Evolutionary conservation across 2,888 invertebrate genomes (phyloP).

Genomic region (Plagodis dolabraria): DNA sequence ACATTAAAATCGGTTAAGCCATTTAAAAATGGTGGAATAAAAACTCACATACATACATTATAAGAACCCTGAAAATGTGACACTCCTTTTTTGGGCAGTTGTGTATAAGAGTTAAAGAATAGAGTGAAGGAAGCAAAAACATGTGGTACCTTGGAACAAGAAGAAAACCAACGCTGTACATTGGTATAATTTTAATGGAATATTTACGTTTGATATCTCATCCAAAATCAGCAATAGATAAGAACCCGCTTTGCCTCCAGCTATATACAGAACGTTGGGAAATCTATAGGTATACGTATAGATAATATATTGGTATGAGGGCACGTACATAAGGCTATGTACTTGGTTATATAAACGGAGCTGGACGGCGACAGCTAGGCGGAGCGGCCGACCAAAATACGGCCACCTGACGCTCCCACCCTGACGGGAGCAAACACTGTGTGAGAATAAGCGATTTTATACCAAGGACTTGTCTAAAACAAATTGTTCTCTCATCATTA

Average conservation of each 20-base stretch:
- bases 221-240: conserved; percentile 20
- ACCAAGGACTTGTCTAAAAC: too few relatives aligned
- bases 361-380: conserved; percentile 65
- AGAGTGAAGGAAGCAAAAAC: too few relatives aligned
- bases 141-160: too few relatives aligned
- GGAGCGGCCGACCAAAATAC: conserved; percentile 79
- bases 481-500: too few relatives aligned
- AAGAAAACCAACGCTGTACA: too few relatives aligned
- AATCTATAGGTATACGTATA: conserved; percentile 30
- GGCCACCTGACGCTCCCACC: conserved; percentile 80
- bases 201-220: conserved; percentile 1
- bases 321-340: conserved; percentile 57
- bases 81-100: too few relatives aligned
- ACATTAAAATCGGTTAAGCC: too few relatives aligned
- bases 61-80: too few relatives aligned
- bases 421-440: conserved; percentile 37
- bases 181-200: neutral
- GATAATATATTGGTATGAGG: conserved; percentile 31
- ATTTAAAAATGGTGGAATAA: too few relatives aligned
- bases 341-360: conserved; percentile 73
- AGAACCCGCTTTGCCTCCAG: conserved; percentile 15
- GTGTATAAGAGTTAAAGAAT: too few relatives aligned
- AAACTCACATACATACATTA: too few relatives aligned
- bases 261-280: conserved; percentile 22
- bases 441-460: conserved; percentile 12